Conservation (phyloP, 2,113 vertebrate species). For the Collichthys lucidus region DNA sequence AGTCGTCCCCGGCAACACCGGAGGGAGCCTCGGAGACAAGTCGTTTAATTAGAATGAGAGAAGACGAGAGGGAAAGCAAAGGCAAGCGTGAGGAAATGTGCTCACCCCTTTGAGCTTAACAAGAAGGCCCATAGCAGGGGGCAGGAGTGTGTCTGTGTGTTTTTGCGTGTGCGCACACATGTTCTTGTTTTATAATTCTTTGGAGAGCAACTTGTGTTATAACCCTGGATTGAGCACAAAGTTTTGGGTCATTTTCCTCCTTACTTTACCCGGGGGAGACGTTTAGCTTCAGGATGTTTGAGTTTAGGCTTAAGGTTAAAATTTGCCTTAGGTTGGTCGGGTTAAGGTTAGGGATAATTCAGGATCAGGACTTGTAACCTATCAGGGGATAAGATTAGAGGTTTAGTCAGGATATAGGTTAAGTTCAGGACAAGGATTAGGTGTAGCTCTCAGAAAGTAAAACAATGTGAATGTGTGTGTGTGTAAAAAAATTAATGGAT, state of each 20-base stretch:
- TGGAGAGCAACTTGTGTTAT: slow-evolving; percentile 4
- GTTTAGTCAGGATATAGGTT: background rate
- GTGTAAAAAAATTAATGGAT: slow-evolving; percentile 25
- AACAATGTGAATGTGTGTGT: slow-evolving; percentile 3
- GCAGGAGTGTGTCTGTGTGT: slow-evolving; percentile 25
- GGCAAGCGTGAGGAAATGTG: slow-evolving; percentile 59
- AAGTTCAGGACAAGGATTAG: background rate
- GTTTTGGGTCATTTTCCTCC: background rate
- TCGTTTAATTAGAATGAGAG: slow-evolving; percentile 81
- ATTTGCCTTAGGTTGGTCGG: background rate
- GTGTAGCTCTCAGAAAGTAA: background rate
- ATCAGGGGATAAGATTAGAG: slow-evolving; percentile 3
- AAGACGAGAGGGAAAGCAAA: slow-evolving; percentile 63
- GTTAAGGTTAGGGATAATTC: background rate
- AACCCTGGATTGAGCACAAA: background rate
- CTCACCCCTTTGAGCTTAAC: slow-evolving; percentile 69
- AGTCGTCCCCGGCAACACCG: slow-evolving; percentile 65
- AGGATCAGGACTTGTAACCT: background rate
- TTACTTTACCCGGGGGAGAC: background rate
- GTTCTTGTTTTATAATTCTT: slow-evolving; percentile 28
- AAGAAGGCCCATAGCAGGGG: slow-evolving; percentile 73
- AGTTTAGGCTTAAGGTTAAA: slow-evolving; percentile 9
- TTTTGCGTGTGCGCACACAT: slow-evolving; percentile 28
- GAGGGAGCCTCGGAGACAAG: slow-evolving; percentile 73
- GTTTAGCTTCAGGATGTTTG: background rate